Evolutionary conservation across 30 jellyfish, hydroid and myxozoan genomes (phyloP).

Genomic region (Cassiopea andromeda): DNA sequence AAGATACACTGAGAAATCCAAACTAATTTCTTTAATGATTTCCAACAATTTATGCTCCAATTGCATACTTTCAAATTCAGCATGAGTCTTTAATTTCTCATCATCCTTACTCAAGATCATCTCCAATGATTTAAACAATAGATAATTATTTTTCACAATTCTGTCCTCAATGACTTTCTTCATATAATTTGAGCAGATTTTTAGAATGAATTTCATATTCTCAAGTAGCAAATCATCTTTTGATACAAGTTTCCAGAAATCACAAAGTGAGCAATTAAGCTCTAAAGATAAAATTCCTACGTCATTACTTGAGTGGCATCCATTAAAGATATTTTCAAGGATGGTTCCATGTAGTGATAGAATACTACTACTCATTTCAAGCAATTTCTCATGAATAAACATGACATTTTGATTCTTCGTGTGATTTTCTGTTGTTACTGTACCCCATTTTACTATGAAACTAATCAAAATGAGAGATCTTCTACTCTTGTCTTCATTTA

Average conservation of each 20-base stretch:
- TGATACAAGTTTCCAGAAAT: neutral
- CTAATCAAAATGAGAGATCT: neutral
- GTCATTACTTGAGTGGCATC: too few relatives aligned
- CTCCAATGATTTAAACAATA: slow-evolving; percentile 1
- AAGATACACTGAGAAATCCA: neutral
- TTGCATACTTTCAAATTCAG: too few relatives aligned
- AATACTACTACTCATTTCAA: neutral
- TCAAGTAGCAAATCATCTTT: neutral
- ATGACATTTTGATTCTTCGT: neutral
- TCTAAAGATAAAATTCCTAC: neutral
- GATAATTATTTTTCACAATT: neutral
- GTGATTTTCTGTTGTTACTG: neutral
- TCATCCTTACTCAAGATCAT: neutral
- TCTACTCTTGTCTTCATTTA: slow-evolving; percentile 5
- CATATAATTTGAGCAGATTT: neutral
- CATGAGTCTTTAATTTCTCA: neutral
- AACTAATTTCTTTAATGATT: neutral
- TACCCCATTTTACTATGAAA: neutral
- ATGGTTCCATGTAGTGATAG: neutral
- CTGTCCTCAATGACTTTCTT: neutral
- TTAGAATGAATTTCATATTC: neutral
- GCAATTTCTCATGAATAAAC: neutral
- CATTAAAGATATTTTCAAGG: neutral
- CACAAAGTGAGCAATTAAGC: neutral
- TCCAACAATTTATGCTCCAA: neutral